A percentile compares a stretch with the other conserved stretches of the same genome.
Conservation (phyloP, 1,140 invertebrate genomes). For the Portunus trituberculatus region DNA sequence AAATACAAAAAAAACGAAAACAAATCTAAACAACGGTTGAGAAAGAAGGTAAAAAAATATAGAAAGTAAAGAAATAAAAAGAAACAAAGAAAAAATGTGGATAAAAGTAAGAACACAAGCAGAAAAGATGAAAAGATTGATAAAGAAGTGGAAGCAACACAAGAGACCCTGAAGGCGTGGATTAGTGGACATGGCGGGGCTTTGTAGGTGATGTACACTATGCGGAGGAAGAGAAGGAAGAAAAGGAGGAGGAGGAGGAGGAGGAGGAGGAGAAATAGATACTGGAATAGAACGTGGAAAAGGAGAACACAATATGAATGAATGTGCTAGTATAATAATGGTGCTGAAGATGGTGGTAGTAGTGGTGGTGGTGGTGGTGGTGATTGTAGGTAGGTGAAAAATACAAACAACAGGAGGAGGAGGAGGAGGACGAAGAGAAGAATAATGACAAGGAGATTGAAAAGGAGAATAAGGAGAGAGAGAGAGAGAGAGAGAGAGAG, state of each 20-base stretch:
- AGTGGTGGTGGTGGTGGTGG: no score
- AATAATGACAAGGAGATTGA: neutral
- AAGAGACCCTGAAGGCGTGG: no score
- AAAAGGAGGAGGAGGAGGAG: no score
- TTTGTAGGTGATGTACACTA: no score
- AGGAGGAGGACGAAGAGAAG: no score
- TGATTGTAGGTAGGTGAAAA: neutral
- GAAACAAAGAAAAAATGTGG: neutral
- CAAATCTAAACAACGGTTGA: neutral
- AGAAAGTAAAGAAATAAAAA: neutral
- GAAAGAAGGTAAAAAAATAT: neutral
- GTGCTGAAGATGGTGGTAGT: no score
- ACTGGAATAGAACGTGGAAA: no score
- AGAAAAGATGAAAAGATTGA: no score
- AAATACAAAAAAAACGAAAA: neutral
- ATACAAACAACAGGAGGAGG: neutral
- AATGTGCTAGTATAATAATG: neutral
- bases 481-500: no score
- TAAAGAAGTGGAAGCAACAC: no score
- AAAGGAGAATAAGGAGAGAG: neutral
- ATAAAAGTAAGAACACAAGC: neutral
- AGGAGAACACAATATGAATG: neutral
- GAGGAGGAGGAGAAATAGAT: no score
- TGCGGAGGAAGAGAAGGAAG: neutral
- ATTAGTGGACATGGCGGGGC: no score